A percentile compares a stretch with the other conserved stretches of the same genome.
Evolutionary conservation across 2,797 vertebrate species (phyloP).

Genomic region (Tapirus indicus): DNA sequence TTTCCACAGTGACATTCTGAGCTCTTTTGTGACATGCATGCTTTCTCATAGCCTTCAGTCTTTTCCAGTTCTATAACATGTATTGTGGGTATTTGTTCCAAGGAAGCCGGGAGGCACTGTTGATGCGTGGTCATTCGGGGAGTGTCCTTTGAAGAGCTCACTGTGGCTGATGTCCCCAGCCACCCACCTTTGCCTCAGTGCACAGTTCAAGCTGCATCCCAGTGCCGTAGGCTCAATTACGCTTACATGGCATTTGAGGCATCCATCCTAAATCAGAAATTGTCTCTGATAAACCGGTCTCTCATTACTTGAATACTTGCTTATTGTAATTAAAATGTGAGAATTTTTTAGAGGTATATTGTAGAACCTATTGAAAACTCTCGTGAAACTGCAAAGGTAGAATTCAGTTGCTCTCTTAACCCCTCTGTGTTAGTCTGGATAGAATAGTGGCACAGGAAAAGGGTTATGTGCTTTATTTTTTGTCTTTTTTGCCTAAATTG

Average conservation of each 20-base stretch:
- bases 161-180: rapidly evolving
- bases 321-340: constrained; percentile 47
- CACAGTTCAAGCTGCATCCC: rapidly evolving
- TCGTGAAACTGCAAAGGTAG: background rate
- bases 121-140: background rate
- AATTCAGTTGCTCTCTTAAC: background rate
- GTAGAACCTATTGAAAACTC: background rate
- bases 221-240: rapidly evolving
- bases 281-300: background rate
- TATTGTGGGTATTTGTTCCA: background rate
- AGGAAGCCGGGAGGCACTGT: background rate
- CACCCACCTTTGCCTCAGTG: rapidly evolving
- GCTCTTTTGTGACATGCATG: rapidly evolving
- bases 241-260: rapidly evolving
- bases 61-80: too few species aligned
- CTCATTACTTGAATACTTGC: background rate
- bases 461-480: background rate
- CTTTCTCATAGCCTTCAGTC: background rate
- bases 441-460: background rate
- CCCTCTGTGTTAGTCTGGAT: background rate
- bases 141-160: background rate
- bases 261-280: background rate
- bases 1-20: background rate
- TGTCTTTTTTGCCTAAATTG: background rate
- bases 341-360: background rate